Evolutionary conservation across 2,797 vertebrate species (phyloP), one percentile per base, ranked within the genome.

Genomic region (Epinephelus coioides): DNA sequence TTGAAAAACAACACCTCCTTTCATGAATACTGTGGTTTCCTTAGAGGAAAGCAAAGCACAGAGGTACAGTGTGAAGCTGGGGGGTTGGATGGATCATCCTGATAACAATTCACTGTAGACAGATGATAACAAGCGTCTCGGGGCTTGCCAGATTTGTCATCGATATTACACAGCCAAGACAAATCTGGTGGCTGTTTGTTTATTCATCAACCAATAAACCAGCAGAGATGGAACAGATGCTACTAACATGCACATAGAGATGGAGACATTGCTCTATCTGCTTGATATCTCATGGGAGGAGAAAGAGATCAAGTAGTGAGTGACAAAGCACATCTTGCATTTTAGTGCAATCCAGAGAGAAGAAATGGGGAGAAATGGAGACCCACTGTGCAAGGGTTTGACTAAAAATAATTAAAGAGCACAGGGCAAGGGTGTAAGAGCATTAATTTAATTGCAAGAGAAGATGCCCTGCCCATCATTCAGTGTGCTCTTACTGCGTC

Each of bases 201-300:
- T 82, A 78, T 67, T 76, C 76, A 82, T 88, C 67, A 78, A 70
- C 76, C 70, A 80, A 69, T 82, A 88, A 87, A 72, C 55, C 77
- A 47, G 66, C 68, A 73, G 71, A 80, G 80, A 85, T 56, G 63
- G 78, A 89, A 81, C 84, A 89, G 86, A 90, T 91, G 86, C 79
- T 73, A 66, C 66, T 12, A 61, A 67, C 74, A 56, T 79, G 73
- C 57, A 71, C 51, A 49, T 59, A 61, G 76, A 81, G 49, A 86
- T 47, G 43, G 72, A 82, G 74, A 62, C 56, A 30, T 51, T n/a
- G 46, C 49, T 79, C 23, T 54, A 43, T 86, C 73, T 54, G 74
- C 65, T 77, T 23, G 2, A 10, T 4, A 54, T 82, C 83, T 84
- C 62, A 51, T 54, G 76, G 64, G 83, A 85, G 50, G 57, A 66